Evolutionary conservation across 2,113 vertebrate genomes (phyloP).

Genomic region (Tenrec ecaudatus): DNA sequence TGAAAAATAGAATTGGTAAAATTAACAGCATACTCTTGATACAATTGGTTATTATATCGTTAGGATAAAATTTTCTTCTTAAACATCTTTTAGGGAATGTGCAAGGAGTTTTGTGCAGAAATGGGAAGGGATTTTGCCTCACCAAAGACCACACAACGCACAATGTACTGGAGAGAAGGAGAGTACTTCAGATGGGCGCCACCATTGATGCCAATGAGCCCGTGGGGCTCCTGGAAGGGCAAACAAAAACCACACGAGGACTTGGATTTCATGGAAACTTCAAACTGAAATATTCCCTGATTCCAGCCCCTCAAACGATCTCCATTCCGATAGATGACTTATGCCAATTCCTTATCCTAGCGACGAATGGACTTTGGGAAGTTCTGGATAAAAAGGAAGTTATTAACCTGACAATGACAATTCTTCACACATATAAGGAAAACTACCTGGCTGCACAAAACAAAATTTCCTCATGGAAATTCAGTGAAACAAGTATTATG

Average conservation of each 20-base stretch:
- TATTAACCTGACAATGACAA: constrained; percentile 76
- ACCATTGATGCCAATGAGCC: constrained; percentile 76
- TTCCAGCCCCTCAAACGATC: constrained; percentile 78
- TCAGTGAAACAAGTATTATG: not conserved
- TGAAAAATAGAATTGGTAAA: constrained; percentile 50
- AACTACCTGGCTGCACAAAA: rapidly evolving
- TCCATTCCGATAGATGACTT: constrained; percentile 81
- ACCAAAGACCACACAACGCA: constrained; percentile 84
- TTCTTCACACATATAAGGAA: constrained; percentile 73
- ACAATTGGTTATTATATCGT: not conserved
- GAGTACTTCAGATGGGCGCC: constrained; percentile 77
- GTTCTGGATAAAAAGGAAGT: constrained; percentile 82
- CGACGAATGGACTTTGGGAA: constrained; percentile 86
- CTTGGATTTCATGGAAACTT: constrained; percentile 83
- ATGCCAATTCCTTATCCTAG: constrained; percentile 85
- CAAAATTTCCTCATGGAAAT: not conserved
- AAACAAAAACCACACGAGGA: constrained; percentile 77
- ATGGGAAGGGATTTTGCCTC: constrained; percentile 81
- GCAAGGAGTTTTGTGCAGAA: constrained; percentile 85
- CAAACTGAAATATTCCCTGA: constrained; percentile 81
- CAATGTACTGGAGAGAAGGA: constrained; percentile 71
- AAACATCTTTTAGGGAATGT: constrained; percentile 82
- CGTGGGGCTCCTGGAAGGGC: constrained; percentile 78
- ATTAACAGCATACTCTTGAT: not conserved
- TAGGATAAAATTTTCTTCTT: not conserved